Percentiles rank a stretch among this genome's conserved stretches.
phyloP scores from a whole-genome alignment of 1,140 invertebrate genomes.

The Macrobrachium rosenbergii region DNA sequence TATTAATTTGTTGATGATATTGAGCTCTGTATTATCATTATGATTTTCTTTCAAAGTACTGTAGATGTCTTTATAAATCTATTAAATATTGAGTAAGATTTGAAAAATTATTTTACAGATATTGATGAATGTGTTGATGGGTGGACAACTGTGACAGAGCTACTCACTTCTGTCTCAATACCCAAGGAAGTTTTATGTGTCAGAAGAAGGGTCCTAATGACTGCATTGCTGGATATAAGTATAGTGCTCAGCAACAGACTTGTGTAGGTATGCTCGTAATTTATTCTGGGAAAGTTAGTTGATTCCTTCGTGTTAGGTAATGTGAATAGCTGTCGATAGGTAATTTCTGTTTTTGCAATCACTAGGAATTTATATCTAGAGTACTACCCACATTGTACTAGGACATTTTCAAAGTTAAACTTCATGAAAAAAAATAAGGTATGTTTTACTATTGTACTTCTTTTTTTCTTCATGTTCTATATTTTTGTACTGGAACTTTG shows the following conservation, averaged over 20 bases:
- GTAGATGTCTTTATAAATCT: not conserved
- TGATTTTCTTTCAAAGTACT: too few species aligned
- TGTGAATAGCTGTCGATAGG: not conserved
- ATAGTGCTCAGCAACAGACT: constrained; percentile 41
- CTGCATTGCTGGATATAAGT: constrained; percentile 57
- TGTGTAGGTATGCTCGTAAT: constrained; percentile 43
- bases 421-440: too few species aligned
- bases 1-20: too few species aligned
- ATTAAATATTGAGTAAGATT: not conserved
- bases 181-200: constrained; percentile 69
- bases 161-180: constrained; percentile 69
- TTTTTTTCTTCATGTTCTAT: too few species aligned
- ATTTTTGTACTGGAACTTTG: too few species aligned
- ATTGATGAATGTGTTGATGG: constrained; percentile 75
- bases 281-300: not conserved
- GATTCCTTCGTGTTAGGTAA: not conserved
- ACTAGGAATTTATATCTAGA: too few species aligned
- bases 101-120: constrained; percentile 70
- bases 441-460: too few species aligned
- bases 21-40: too few species aligned
- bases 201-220: constrained; percentile 61
- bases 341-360: not conserved
- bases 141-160: constrained; percentile 66
- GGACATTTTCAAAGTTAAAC: too few species aligned
- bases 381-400: too few species aligned